Evolutionary conservation across 2,113 vertebrate species (phyloP), one percentile per base, ranked within the genome.

Genomic region (Takifugu bimaculatus): DNA sequence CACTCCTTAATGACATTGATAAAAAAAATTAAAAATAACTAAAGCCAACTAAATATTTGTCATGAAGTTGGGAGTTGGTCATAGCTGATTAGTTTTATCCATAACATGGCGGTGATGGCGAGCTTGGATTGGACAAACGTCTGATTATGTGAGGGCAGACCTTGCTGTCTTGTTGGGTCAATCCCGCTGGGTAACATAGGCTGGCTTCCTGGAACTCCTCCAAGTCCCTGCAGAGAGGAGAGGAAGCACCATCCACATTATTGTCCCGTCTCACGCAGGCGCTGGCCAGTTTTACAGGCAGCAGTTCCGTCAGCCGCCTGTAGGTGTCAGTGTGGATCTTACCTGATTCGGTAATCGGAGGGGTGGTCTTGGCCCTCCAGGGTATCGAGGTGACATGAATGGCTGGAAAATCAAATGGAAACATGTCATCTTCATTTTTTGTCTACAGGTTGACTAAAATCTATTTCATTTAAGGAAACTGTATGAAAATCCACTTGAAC

Each of bases 341-440:
- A 97, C 97, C 95, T 99, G 97, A 79, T 94, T 96, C 51, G 97
- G 96, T 95, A 99, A 96, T 92, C 96, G 93, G 88, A 97, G 82
- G 54, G 95, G 93, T 68, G 93, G 94, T 90, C 97, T 91, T 71
- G 97, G 96, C 80, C 95, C 96, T 86, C 96, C 97, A n/a, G 97
- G 95, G 87, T 98, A 98, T 59, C 97, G 94, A 73, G 97, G 95
- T 68, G 97, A 99, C 96, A 99, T 98, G 87, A 99, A 99, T 81
- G 96, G 94, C 96, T 98, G 81, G 25, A 74, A 32, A 7, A 20
- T 14, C 14, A 44, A 11, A 73, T 4, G 2, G 45, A 3, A 48
- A 48, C 4, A 39, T 39, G 11, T 39, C 44, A 45, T 39, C 35
- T 39, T 39, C 35, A 11, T 10, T 39, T 3, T 39, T 39, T 39